Evolutionary conservation across 2,797 vertebrate species (phyloP).

Genomic region (Rhadinocentrus ornatus): DNA sequence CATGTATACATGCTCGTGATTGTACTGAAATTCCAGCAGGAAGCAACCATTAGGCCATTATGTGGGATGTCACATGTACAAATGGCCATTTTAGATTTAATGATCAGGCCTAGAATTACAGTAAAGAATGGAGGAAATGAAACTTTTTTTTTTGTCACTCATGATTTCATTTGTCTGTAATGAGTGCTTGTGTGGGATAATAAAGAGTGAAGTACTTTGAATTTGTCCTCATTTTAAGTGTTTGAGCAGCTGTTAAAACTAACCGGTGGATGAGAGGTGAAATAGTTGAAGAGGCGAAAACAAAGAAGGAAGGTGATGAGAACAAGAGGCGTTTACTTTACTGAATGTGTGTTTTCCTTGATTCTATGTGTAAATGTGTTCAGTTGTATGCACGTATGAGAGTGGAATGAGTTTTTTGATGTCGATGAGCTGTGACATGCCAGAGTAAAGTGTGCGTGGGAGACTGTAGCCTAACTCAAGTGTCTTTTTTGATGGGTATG

Average conservation of each 20-base stretch:
- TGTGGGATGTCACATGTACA: constrained; percentile 32
- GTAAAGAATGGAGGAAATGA: not conserved
- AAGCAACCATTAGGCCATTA: constrained; percentile 56
- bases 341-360: constrained; percentile 17
- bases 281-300: constrained; percentile 3
- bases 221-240: constrained; percentile 58
- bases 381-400: constrained; percentile 33
- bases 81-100: constrained; percentile 48
- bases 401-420: constrained; percentile 22
- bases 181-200: constrained; percentile 45
- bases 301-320: constrained; percentile 15
- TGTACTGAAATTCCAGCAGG: constrained; percentile 30
- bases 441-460: constrained; percentile 60
- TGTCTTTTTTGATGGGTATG: constrained; percentile 50
- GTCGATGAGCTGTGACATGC: constrained; percentile 38
- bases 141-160: constrained; percentile 32
- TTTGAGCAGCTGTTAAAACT: constrained; percentile 32
- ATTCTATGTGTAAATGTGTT: not conserved
- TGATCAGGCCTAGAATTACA: constrained; percentile 1
- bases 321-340: constrained; percentile 11
- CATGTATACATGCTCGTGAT: constrained; percentile 27
- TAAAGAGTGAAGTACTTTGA: constrained; percentile 55
- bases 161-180: constrained; percentile 28
- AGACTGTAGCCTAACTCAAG: constrained; percentile 59
- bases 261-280: constrained; percentile 53